A percentile compares a stretch with the other conserved stretches of the same genome.
Conservation (phyloP, 2,888 invertebrate species). For the Crocallis elinguaria region DNA sequence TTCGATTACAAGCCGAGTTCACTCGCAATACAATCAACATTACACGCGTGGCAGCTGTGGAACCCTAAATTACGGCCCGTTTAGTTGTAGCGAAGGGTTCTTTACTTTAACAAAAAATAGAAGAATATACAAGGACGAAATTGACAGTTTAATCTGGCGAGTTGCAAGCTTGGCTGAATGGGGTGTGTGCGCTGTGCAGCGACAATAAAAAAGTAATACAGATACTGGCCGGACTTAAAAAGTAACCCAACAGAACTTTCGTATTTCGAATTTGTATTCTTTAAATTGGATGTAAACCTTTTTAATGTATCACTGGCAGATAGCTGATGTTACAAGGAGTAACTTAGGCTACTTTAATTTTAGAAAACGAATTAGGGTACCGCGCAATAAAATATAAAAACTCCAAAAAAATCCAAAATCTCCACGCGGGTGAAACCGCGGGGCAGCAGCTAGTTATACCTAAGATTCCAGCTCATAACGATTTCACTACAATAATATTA, state of each 20-base stretch:
- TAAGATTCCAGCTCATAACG: too few species aligned
- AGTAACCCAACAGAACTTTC: conserved; percentile 4
- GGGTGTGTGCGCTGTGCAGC: conserved; percentile 41
- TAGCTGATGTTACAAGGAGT: too few species aligned
- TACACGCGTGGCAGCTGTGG: conserved; percentile 77
- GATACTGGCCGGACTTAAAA: conserved; percentile 12
- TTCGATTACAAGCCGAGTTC: conserved; percentile 60
- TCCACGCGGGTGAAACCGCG: too few species aligned
- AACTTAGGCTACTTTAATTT: too few species aligned
- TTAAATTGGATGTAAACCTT: too few species aligned
- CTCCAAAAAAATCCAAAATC: too few species aligned
- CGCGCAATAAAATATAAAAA: too few species aligned
- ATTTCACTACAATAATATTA: too few species aligned
- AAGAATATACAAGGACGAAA: conserved; percentile 61
- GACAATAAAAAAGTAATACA: conserved; percentile 39
- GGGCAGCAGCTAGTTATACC: too few species aligned
- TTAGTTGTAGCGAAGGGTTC: conserved; percentile 72
- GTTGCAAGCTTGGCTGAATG: conserved; percentile 54
- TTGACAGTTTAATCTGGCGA: conserved; percentile 78
- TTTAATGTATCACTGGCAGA: too few species aligned
- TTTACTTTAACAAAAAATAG: conserved; percentile 53
- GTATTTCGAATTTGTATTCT: too few species aligned
- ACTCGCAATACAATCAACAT: conserved; percentile 80
- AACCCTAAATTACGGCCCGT: conserved; percentile 76
- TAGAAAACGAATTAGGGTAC: too few species aligned